Base-by-base conservation (phyloP, 2,113 vertebrate genomes). In the Cinclus cinclus region DNA sequence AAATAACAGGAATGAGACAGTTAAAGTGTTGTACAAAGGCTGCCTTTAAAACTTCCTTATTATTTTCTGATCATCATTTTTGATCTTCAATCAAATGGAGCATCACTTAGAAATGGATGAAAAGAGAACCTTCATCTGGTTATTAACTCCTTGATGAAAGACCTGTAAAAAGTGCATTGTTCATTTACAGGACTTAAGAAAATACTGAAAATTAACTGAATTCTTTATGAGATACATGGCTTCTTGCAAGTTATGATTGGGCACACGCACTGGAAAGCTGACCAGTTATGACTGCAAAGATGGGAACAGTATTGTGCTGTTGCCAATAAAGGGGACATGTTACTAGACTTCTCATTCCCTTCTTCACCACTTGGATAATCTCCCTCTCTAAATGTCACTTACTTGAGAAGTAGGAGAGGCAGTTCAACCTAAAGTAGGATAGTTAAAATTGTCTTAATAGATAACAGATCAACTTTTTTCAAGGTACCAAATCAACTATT, bases 111-210 rank as follows among this genome's bases (percentile, higher is more conserved):
- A 65, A 89, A 89, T 74, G 76, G 92, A 97, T 93, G 81, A 91
- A 92, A 95, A 89, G 91, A 95, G 28, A 93, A 67, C 55, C 87
- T 95, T 94, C 87, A 90, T 95, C 83, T 95, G 87, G 69, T 94
- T 91, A 96, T 96, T 97, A 96, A 97, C 94, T 92, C 58, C 67
- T 92, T 93, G 93, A 94, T 86, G 83, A 96, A 97, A 95, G 97
- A 68, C 87, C 90, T 79, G 49, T 27, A 74, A 79, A 50, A 94
- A 94, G 55, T 33, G 39, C 90, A 89, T 91, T 96, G 96, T 97
- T 92, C 90, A 84, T 74, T 81, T 86, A 25, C 76, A 92, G 84
- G 42, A 83, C 42, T 70, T 67, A 16, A 24, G 73, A 81, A 97
- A 96, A 96, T 83, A 86, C 2, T 93, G 95, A 92, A 97, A 94